Percentiles rank a stretch among this genome's conserved stretches.
These are phyloP conservation scores for Anthophora plumipes DNA, from an alignment of 2,888 invertebrate genomes.

Conservation along the genomic window DNA sequence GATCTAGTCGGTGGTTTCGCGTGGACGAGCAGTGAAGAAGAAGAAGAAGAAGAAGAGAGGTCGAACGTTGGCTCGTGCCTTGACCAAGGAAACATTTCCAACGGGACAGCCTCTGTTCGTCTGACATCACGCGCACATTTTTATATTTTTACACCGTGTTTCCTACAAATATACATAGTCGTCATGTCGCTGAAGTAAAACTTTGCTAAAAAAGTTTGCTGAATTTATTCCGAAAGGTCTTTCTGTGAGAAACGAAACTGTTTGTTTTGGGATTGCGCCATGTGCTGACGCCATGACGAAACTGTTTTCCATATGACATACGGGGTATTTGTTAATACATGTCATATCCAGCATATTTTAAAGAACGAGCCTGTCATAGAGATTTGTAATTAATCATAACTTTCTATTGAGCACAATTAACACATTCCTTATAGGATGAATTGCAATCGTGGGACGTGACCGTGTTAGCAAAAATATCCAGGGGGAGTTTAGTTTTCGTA, in stretches of 20 bases:
- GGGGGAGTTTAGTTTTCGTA: slow-evolving; percentile 4
- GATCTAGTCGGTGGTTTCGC: slow-evolving; percentile 61
- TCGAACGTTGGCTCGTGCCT: slow-evolving; percentile 36
- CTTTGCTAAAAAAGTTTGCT: slow-evolving; percentile 39
- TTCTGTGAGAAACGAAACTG: background rate
- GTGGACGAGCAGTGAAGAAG: slow-evolving; percentile 27
- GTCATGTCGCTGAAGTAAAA: slow-evolving; percentile 69
- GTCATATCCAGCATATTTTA: background rate
- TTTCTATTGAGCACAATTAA: slow-evolving; percentile 43
- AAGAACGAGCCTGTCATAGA: background rate
- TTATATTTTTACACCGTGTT: slow-evolving; percentile 38
- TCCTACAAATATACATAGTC: slow-evolving; percentile 14
- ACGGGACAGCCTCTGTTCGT: slow-evolving; percentile 26
- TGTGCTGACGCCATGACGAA: background rate
- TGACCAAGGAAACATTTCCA: slow-evolving; percentile 51
- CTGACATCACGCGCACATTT: slow-evolving; percentile 14
- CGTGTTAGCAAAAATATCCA: slow-evolving; percentile 23
- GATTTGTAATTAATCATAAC: slow-evolving; percentile 21
- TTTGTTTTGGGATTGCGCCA: background rate
- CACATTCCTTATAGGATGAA: slow-evolving; percentile 16
- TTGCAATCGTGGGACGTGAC: slow-evolving; percentile 42
- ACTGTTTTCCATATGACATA: background rate
- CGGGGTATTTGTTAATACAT: too few species aligned
- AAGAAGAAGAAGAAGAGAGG: slow-evolving; percentile 42
- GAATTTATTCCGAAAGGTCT: background rate